A percentile compares a stretch with the other conserved stretches of the same genome.
Conservation (phyloP, 92 coral and sea anemone species). For the Virgularia gustaviana region DNA sequence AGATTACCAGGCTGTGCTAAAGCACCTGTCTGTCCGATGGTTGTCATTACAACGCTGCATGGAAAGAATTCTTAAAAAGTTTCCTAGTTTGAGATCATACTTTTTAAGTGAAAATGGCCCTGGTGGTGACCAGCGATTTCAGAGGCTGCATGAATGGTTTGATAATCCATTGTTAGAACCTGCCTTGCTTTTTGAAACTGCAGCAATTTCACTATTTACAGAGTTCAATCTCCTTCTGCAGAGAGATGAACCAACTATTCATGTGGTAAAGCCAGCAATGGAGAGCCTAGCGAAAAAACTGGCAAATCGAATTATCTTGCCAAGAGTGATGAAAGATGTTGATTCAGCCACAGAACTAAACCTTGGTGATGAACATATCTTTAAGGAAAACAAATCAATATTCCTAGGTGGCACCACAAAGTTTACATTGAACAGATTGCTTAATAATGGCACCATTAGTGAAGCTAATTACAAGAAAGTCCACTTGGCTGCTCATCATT, state of each 20-base stretch:
- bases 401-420: conserved; percentile 48
- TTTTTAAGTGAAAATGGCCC: conserved; percentile 36
- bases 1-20: conserved; percentile 22
- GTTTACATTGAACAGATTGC: conserved; percentile 45
- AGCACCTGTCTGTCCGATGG: conserved; percentile 38
- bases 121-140: conserved; percentile 28
- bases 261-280: conserved; percentile 39
- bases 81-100: conserved; percentile 33
- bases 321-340: conserved; percentile 31
- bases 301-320: conserved; percentile 38
- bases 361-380: conserved; percentile 34
- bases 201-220: conserved; percentile 37
- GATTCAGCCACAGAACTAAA: conserved; percentile 19
- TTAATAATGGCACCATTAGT: conserved; percentile 50
- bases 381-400: conserved; percentile 17
- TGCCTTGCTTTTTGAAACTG: conserved; percentile 27
- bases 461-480: conserved; percentile 9
- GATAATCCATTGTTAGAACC: conserved; percentile 20
- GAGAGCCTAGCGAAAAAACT: conserved; percentile 35
- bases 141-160: conserved; percentile 13
- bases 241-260: conserved; percentile 18
- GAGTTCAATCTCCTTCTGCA: conserved; percentile 37
- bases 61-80: conserved; percentile 33
- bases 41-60: conserved; percentile 39
- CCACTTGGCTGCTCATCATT: conserved; percentile 12